Evolutionary conservation across 2,113 vertebrate genomes (phyloP).

Genomic region (Dicaeum eximium): DNA sequence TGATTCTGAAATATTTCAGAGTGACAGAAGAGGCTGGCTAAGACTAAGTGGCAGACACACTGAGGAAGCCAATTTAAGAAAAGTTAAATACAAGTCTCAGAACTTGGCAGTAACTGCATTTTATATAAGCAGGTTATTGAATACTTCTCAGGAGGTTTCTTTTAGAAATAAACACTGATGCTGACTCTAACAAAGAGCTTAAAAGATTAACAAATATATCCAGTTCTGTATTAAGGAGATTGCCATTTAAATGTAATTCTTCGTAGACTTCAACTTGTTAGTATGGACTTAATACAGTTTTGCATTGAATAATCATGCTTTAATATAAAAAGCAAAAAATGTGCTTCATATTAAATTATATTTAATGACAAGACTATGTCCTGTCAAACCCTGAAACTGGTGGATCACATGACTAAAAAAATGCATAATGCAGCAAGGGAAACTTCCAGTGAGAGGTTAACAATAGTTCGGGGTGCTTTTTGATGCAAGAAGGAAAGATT

Average conservation of each 20-base stretch:
- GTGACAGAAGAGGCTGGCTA: not conserved
- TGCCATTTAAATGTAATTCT: not conserved
- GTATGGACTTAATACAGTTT: not conserved
- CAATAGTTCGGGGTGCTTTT: not conserved
- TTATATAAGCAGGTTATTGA: not conserved
- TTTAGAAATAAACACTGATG: not conserved
- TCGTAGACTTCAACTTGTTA: conserved; percentile 6
- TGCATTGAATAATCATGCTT: not conserved
- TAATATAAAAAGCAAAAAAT: not conserved
- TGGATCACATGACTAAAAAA: not conserved
- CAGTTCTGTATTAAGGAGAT: not conserved
- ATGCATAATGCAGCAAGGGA: not conserved
- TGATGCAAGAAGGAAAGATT: not conserved
- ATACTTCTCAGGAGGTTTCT: not conserved
- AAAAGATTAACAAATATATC: not conserved
- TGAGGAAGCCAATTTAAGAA: not conserved
- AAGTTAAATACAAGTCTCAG: not conserved
- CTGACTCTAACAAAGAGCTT: not conserved
- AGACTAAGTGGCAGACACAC: not conserved
- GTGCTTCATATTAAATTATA: not conserved
- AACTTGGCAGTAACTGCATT: not conserved
- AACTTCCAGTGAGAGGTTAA: not conserved
- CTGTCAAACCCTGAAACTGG: not conserved
- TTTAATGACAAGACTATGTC: not conserved
- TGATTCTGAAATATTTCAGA: not conserved